phyloP scores from a whole-genome alignment of 2,113 vertebrate genomes.

The Pandion haliaetus region DNA sequence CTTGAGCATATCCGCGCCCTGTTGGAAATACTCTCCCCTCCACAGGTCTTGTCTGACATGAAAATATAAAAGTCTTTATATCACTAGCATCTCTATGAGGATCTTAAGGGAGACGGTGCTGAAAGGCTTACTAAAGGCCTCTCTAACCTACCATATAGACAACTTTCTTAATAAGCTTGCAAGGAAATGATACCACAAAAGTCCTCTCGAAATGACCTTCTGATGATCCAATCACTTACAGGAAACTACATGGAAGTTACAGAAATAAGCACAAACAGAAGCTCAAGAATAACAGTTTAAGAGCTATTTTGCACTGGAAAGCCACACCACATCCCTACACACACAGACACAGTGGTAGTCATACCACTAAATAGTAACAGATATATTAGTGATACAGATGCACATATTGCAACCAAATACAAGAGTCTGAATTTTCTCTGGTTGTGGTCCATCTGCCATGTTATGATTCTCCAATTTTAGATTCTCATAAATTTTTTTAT shows the following conservation, averaged over 20 bases:
- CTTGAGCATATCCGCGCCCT: background rate
- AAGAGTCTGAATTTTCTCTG: background rate
- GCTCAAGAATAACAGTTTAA: background rate
- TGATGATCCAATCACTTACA: accelerated
- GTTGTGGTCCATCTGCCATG: background rate
- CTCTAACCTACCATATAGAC: background rate
- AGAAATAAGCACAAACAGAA: background rate
- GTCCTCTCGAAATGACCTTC: background rate
- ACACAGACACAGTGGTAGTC: background rate
- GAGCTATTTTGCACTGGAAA: background rate
- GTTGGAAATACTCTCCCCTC: background rate
- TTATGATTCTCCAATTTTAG: background rate
- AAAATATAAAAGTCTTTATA: background rate
- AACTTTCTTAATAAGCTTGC: background rate
- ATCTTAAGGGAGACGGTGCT: background rate
- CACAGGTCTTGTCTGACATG: accelerated
- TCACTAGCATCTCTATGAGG: background rate
- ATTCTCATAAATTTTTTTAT: background rate
- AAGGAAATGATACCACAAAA: background rate
- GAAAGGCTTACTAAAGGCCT: background rate
- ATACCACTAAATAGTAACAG: background rate
- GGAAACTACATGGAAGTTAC: background rate
- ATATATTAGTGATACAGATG: too few relatives aligned
- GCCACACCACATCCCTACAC: background rate
- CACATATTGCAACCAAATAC: background rate